These are phyloP conservation scores for Brachyhypopomus gauderio DNA, from an alignment of 2,113 vertebrate genomes.

Conservation along the genomic window DNA sequence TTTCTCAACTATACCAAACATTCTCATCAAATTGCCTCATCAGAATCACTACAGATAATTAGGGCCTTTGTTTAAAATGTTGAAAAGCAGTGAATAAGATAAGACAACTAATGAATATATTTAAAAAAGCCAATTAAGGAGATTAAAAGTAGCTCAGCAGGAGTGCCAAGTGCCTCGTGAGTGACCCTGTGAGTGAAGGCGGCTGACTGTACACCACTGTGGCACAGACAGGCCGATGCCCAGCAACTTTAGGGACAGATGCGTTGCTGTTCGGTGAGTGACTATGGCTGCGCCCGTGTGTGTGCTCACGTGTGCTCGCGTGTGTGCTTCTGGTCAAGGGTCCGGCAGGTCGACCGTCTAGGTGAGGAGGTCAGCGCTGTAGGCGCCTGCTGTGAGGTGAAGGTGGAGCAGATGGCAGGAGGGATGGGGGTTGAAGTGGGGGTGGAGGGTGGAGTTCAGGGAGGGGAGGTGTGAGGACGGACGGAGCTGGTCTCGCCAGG, in stretches of 20 bases:
- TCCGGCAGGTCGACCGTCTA: conserved; percentile 55
- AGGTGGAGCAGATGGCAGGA: conserved; percentile 64
- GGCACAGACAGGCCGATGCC: conserved; percentile 26
- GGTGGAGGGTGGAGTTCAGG: too few species aligned
- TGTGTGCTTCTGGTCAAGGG: conserved; percentile 47
- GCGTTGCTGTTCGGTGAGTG: neutral
- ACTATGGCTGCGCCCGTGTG: neutral
- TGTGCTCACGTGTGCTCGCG: conserved; percentile 6
- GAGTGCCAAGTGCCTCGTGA: neutral
- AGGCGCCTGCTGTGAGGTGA: conserved; percentile 49
- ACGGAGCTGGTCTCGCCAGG: neutral
- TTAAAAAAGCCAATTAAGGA: neutral
- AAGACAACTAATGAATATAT: conserved; percentile 10
- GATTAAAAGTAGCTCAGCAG: neutral
- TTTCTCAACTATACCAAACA: too few species aligned
- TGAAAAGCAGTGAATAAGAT: neutral
- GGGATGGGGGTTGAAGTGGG: conserved; percentile 32
- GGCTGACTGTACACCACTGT: conserved; percentile 9
- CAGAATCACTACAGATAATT: neutral
- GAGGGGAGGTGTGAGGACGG: neutral
- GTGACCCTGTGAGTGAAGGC: neutral
- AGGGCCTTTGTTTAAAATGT: neutral
- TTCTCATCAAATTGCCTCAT: neutral
- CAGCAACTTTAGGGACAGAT: conserved; percentile 6
- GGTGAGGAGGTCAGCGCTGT: conserved; percentile 38